A percentile compares a stretch with the other conserved stretches of the same genome.
Evolutionary conservation across 2,888 invertebrate species (phyloP).

Genomic region (Drosophila barbarae): DNA sequence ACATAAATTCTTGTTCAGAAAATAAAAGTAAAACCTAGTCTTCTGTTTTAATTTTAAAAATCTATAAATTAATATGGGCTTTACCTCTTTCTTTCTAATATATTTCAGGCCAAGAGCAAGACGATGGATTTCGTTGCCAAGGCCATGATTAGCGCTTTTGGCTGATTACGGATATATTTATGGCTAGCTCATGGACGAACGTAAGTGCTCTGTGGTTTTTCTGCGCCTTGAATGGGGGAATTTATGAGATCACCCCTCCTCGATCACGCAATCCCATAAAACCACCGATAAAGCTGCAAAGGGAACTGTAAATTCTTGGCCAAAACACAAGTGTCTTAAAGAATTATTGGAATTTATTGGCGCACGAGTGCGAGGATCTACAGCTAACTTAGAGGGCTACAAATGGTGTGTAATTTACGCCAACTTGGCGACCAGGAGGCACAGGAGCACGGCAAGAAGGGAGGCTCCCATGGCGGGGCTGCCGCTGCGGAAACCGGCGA

Average conservation of each 20-base stretch:
- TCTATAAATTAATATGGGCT: constrained; percentile 1
- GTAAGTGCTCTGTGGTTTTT: neutral
- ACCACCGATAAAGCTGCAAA: no score
- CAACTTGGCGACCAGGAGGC: constrained; percentile 48
- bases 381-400: constrained; percentile 44
- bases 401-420: constrained; percentile 47
- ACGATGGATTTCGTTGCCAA: constrained; percentile 16
- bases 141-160: constrained; percentile 4
- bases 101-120: neutral
- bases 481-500: constrained; percentile 46
- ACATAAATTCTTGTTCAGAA: neutral
- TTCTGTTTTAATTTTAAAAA: neutral
- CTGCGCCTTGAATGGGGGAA: neutral
- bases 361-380: constrained; percentile 11
- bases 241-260: constrained; percentile 24
- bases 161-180: constrained; percentile 20
- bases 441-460: constrained; percentile 43
- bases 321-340: constrained; percentile 2
- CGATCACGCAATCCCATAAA: constrained; percentile 9
- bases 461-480: constrained; percentile 55
- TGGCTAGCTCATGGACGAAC: neutral
- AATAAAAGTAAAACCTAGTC: neutral
- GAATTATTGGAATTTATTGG: constrained; percentile 25
- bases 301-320: constrained; percentile 13
- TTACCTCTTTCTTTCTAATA: neutral